Base-by-base conservation (phyloP, 2,888 invertebrate species). In the Athripsodes cinereus region DNA sequence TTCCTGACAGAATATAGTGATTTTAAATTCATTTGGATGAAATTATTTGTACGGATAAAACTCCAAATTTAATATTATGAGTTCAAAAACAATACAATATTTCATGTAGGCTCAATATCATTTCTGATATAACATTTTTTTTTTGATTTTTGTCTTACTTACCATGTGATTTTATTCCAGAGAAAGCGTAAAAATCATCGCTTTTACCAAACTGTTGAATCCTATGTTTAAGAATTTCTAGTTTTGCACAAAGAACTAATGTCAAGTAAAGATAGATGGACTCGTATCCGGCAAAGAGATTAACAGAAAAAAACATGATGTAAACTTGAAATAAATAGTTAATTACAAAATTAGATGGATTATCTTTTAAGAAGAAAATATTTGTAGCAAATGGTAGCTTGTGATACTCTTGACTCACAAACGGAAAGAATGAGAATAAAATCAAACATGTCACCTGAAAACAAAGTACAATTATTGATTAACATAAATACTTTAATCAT, bases 231-330 rank as follows among this genome's bases (percentile, higher is more conserved):
- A 62, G 26, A 16, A 62, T 55, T 35, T 62, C 62, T 3, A 59
- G 44, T 1, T 52, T 47, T 8, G 55, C 57, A 22, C 59, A 57
- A 11, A 57, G 47, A 22, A 55, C 34, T 19, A 62, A 48, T 13
- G 59, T 19, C 5, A 52, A 47, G 26, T 62, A 59, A 1, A 62
- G 19, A 26, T 34, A 57, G 19, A 59, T 16, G 3, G 52, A 18
- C 22, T 55, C 54, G 26, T 48, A 62, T 13, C 59, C 62, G 2
- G 31, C n/a, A 34, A 62, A 47, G n/a, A 46, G 5, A n/a, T 53
- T 5, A 1, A 35, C 16, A 1, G 50, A 48, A 2, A 53, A 18
- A 11, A 22, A 8, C 55, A 62, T 55, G 10, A n/a, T 16, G 40
- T 40, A 40, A 13, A 3, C 3, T 13, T n/a, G 13, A 40, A 40